Evolutionary conservation across 2,797 vertebrate genomes (phyloP), one percentile per base, ranked within the genome.

Genomic region (Yasuhikotakia modesta): DNA sequence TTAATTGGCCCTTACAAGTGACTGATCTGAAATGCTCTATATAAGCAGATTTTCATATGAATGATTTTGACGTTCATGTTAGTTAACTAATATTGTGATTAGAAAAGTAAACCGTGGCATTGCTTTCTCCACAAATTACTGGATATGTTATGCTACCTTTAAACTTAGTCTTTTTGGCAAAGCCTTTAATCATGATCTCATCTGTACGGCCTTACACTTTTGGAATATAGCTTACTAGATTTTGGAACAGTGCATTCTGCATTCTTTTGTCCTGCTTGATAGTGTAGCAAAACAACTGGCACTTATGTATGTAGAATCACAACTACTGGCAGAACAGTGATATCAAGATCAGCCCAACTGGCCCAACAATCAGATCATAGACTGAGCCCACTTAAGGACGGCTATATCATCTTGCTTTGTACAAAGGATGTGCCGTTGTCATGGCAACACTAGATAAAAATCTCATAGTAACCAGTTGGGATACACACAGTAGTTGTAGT

Each of bases 391-490:
- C 60, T 85, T 81, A 77, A 77, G 77, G 78, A 79, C 50, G 21
- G 46, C 79, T 74, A 67, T 67, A 79, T 80, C 79, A 82, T 82
- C 81, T 78, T 13, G 43, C 71, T 58, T 69, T 22, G 73, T 58
- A 81, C 65, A 71, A 79, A 77, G 73, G 72, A 85, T 74, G 72
- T 67, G 80, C 70, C 46, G 79, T 86, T 78, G 84, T 79, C 79
- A 81, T 84, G 66, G 80, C 46, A 82, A 84, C 82, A 70, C 76
- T 73, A 81, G 80, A 82, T 80, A 52, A 80, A 73, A 73, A 80
- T 82, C 78, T 82, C 61, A 73, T 27, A 68, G 45, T 76, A 74
- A 77, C 71, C 71, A 78, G 39, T 70, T 63, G 39, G 61, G 22
- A 67, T 60, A 65, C 17, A 39, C 48, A 67, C 27, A 57, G 68